phyloP scores from a whole-genome alignment of 2,888 invertebrate species.

The Zeuzera pyrina region DNA sequence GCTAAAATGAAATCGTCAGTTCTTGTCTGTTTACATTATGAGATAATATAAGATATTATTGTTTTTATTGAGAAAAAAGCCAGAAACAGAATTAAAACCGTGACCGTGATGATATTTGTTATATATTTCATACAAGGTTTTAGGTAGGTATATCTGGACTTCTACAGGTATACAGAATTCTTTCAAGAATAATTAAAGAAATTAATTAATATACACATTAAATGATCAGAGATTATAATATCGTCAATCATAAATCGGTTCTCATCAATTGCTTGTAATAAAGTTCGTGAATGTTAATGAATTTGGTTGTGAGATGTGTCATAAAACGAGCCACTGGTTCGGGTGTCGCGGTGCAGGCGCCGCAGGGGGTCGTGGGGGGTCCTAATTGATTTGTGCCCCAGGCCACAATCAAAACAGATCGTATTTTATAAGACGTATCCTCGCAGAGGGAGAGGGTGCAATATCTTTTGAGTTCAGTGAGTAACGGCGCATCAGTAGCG shows the following conservation, averaged over 20 bases:
- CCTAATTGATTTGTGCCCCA: slow-evolving; percentile 74
- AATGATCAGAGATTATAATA: no score
- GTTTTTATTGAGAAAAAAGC: no score
- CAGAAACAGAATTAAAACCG: no score
- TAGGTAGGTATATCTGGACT: no score
- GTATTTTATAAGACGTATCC: slow-evolving; percentile 72
- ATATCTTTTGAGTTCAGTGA: slow-evolving; percentile 13
- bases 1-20: no score
- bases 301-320: slow-evolving; percentile 64
- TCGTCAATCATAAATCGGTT: slow-evolving; percentile 30
- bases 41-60: no score
- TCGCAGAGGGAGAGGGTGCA: slow-evolving; percentile 51
- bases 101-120: no score
- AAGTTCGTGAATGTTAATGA: slow-evolving; percentile 69
- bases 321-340: slow-evolving; percentile 72
- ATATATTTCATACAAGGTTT: no score
- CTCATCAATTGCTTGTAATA: slow-evolving; percentile 59
- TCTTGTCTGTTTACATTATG: no score
- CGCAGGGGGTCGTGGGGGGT: slow-evolving; percentile 50
- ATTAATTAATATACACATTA: no score
- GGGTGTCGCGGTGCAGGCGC: slow-evolving; percentile 52
- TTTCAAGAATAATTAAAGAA: no score
- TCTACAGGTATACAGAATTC: no score
- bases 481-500: slow-evolving; percentile 10
- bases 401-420: slow-evolving; percentile 75